A percentile compares a stretch with the other conserved stretches of the same genome.
Evolutionary conservation across 2,888 invertebrate genomes (phyloP).

Genomic region (Hylaea fasciaria): DNA sequence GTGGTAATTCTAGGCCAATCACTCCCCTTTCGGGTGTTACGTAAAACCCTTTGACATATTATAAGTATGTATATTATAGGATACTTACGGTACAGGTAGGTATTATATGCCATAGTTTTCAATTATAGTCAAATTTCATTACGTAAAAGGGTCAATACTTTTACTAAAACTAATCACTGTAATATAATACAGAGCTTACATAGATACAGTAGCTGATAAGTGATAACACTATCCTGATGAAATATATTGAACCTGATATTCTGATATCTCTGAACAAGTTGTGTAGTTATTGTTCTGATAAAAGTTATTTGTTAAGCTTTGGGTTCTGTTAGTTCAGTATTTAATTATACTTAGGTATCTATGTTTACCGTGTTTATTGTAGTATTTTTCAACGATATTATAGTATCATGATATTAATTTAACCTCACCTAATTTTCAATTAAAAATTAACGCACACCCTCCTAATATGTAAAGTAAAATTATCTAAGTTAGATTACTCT

Average conservation of each 20-base stretch:
- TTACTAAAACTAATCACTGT: neutral
- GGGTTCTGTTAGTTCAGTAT: neutral
- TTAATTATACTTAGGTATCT: neutral
- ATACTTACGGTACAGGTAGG: too few species aligned
- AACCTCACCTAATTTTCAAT: too few species aligned
- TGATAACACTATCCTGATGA: constrained; percentile 27
- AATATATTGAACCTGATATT: constrained; percentile 20
- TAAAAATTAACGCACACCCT: too few species aligned
- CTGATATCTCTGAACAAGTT: constrained; percentile 2
- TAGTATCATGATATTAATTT: too few species aligned
- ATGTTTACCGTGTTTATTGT: neutral
- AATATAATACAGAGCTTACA: constrained; percentile 11
- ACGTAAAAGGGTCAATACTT: neutral
- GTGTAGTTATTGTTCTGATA: constrained; percentile 16
- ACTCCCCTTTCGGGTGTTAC: too few species aligned
- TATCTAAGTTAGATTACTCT: too few species aligned
- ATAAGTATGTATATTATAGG: too few species aligned
- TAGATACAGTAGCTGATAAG: constrained; percentile 24
- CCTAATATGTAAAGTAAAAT: too few species aligned
- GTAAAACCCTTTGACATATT: too few species aligned
- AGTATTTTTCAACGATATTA: neutral
- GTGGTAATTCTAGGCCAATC: too few species aligned
- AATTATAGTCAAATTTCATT: too few species aligned
- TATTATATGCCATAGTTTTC: too few species aligned
- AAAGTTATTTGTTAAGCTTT: constrained; percentile 5